These are phyloP conservation scores for Eremobia ochroleuca DNA, from an alignment of 2,888 invertebrate genomes.

Conservation along the genomic window DNA sequence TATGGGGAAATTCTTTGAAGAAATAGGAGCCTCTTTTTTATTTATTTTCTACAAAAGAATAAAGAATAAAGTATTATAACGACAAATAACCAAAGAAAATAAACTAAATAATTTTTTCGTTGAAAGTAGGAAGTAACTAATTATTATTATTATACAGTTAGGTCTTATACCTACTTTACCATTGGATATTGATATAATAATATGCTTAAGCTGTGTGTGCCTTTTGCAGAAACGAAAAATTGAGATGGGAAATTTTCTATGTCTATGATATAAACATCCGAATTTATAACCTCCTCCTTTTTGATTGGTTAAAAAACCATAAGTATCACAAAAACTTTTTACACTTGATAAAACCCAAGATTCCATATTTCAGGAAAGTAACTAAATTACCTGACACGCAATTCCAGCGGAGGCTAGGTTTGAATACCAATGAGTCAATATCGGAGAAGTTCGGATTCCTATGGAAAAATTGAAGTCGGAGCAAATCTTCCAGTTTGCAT, in stretches of 20 bases:
- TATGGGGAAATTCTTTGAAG: conserved; percentile 23
- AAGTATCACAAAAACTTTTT: conserved; percentile 10
- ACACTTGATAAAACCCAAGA: conserved; percentile 28
- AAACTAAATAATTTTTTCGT: not conserved
- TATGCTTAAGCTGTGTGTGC: not conserved
- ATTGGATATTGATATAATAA: not conserved
- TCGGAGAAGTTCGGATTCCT: conserved; percentile 21
- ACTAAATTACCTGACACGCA: conserved; percentile 68
- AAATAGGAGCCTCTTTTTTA: not conserved
- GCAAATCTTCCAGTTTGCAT: conserved; percentile 43
- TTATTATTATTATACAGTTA: not conserved
- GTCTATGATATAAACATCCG: too few species aligned
- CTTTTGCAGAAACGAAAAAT: not conserved
- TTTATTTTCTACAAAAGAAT: conserved; percentile 11
- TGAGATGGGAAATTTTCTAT: too few species aligned
- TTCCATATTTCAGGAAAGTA: conserved; percentile 52
- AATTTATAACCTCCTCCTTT: too few species aligned
- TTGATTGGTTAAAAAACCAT: too few species aligned
- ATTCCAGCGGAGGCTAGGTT: conserved; percentile 58
- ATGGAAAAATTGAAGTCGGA: conserved; percentile 31
- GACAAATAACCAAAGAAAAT: not conserved
- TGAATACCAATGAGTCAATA: conserved; percentile 69
- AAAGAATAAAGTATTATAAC: too few species aligned
- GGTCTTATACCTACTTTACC: not conserved
- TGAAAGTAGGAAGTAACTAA: not conserved